Base-by-base conservation (phyloP, 2,797 vertebrate genomes). In the Lepilemur ruficaudatus region DNA sequence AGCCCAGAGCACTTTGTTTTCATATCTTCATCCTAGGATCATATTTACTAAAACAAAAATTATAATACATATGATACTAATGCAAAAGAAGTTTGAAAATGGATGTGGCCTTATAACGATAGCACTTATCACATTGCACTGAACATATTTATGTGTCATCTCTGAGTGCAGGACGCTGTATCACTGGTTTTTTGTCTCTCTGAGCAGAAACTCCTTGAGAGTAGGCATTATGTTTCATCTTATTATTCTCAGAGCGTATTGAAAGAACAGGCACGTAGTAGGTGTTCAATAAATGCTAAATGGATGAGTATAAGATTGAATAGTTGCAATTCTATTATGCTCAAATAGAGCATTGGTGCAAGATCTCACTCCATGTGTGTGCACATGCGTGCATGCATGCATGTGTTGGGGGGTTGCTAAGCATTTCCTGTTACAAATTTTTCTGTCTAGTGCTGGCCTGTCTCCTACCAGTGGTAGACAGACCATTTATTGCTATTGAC, bases 381-480 rank as follows among this genome's bases (percentile, higher is more conserved):
- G 7, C 14, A 28, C 2, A 0, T 18, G 23, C 0, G 4, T n/a
- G 46, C 7, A 4, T 30, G 7, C 10, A 1, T 10, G n/a, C 9
- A 5, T 12, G 17, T 48, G 17, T 48, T 46, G 46, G 38, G 20
- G 14, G 0, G 25, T 8, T 48, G 12, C 11, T 46, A 15, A 23
- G 9, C n/a, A 50, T 73, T 41, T 48, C n/a, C 55, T 82, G 15
- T 38, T 32, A 38, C 22, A 8, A 67, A 50, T 15, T 28, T 6
- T 57, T 22, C 52, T 55, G 52, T 55, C 18, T 55, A 55, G 0
- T 55, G 52, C 20, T 55, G 52, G 52, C 52, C 52, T 55, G 52
- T 55, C 55, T 57, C 8, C 55, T 23, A 25, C 55, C 25, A 18
- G 63, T 2, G 11, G 30, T 32, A 15, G 17, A 30, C 2, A 50